phyloP scores from a whole-genome alignment of 2,888 invertebrate species.

The Chamaedrilus cognettii region DNA sequence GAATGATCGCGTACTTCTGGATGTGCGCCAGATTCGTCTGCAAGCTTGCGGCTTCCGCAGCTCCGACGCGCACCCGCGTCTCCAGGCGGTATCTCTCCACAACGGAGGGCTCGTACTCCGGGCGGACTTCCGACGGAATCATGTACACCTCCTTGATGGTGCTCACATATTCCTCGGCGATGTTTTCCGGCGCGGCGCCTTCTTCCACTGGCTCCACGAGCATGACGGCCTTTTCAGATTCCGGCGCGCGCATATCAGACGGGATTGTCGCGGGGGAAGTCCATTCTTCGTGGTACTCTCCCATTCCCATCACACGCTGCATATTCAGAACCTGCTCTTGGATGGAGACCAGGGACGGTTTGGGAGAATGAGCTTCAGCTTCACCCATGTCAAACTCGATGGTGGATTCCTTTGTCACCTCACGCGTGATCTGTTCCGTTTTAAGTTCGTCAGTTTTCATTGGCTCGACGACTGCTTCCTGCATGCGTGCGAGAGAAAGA shows the following conservation, averaged over 20 bases:
- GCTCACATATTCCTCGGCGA: conserved; percentile 34
- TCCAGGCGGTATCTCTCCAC: conserved; percentile 38
- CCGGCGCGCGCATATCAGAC: conserved; percentile 21
- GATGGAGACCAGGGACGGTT: conserved; percentile 31
- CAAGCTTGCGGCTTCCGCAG: conserved; percentile 9
- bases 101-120: conserved; percentile 36
- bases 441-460: conserved; percentile 24
- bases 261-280: conserved; percentile 26
- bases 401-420: conserved; percentile 25
- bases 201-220: conserved; percentile 30
- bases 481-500: conserved; percentile 27
- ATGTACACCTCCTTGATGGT: conserved; percentile 38
- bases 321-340: conserved; percentile 33
- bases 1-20: conserved; percentile 24
- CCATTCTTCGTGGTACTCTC: conserved; percentile 29
- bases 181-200: conserved; percentile 24
- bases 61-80: conserved; percentile 21
- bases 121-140: conserved; percentile 35
- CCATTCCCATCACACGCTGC: conserved; percentile 31
- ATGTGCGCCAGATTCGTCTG: conserved; percentile 13
- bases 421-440: conserved; percentile 23
- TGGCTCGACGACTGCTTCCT: conserved; percentile 26
- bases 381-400: conserved; percentile 27
- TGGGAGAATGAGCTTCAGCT: conserved; percentile 24
- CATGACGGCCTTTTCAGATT: conserved; percentile 29